These are phyloP conservation scores for Drosophila testacea DNA, from an alignment of 2,888 invertebrate species.

Conservation along the genomic window DNA sequence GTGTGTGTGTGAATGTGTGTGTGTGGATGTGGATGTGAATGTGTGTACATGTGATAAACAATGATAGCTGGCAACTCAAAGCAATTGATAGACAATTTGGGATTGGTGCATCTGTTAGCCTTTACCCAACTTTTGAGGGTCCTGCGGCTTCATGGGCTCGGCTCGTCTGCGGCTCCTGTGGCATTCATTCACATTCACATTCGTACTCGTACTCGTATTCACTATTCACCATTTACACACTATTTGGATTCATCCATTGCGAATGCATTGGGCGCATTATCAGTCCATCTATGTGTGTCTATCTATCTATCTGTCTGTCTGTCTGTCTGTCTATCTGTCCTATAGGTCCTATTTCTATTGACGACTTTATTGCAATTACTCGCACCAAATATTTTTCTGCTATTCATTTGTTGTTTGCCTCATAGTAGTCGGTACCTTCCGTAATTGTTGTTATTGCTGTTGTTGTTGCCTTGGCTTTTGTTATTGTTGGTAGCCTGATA, in stretches of 20 bases:
- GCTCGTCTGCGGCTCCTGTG: conserved; percentile 51
- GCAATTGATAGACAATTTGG: conserved; percentile 45
- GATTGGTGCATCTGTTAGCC: conserved; percentile 29
- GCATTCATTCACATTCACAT: conserved; percentile 16
- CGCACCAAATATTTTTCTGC: conserved; percentile 63
- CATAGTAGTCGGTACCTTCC: conserved; percentile 12
- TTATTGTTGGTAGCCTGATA: conserved; percentile 42
- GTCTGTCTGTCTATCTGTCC: conserved; percentile 2
- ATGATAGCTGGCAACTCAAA: conserved; percentile 35
- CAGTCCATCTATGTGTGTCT: conserved; percentile 23
- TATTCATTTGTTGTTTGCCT: conserved; percentile 55
- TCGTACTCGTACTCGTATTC: conserved; percentile 9
- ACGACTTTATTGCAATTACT: conserved; percentile 73
- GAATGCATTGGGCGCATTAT: conserved; percentile 55
- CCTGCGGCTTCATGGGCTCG: conserved; percentile 33
- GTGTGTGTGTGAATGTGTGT: not conserved
- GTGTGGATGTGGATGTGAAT: not conserved
- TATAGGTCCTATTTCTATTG: conserved; percentile 47
- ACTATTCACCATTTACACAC: conserved; percentile 30
- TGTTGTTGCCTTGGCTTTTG: conserved; percentile 23
- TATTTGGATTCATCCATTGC: conserved; percentile 30
- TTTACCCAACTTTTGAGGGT: conserved; percentile 39
- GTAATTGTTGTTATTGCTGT: conserved; percentile 41
- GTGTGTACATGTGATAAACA: conserved; percentile 14
- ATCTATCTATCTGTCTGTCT: not conserved